These are phyloP conservation scores for Takifugu flavidus DNA, from an alignment of 2,113 vertebrate species.

Conservation along the genomic window DNA sequence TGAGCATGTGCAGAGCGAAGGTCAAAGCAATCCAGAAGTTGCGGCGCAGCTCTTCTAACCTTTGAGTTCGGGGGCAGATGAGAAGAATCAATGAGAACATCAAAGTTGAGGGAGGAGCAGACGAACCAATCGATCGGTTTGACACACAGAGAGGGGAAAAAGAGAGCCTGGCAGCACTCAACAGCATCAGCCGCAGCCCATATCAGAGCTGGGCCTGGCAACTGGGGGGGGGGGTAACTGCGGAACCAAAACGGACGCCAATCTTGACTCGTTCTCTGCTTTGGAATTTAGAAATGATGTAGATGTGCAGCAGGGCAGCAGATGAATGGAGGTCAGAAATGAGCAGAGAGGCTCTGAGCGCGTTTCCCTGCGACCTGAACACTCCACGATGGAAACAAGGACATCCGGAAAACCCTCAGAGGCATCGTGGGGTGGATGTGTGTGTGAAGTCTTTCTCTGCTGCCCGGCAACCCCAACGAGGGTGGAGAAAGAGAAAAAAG, in stretches of 20 bases:
- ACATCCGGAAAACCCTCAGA: conserved; percentile 73
- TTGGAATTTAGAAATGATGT: too few species aligned
- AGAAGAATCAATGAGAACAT: conserved; percentile 70
- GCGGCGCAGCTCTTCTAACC: conserved; percentile 63
- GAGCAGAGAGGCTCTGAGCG: conserved; percentile 48
- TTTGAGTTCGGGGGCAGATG: conserved; percentile 70
- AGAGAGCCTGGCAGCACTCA: conserved; percentile 38
- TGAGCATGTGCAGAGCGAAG: conserved; percentile 70
- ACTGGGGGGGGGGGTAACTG: neutral
- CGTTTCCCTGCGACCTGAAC: conserved; percentile 57
- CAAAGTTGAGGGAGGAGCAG: conserved; percentile 67
- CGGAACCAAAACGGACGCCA: too few species aligned
- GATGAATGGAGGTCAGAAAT: conserved; percentile 51
- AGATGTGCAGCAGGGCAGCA: conserved; percentile 30
- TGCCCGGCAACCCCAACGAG: conserved; percentile 68
- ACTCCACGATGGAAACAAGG: conserved; percentile 73
- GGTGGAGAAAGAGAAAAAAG: neutral
- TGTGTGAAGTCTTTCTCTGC: conserved; percentile 69
- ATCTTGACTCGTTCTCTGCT: too few species aligned
- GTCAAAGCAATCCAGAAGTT: conserved; percentile 72
- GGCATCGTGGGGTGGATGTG: conserved; percentile 66
- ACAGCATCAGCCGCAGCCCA: conserved; percentile 34
- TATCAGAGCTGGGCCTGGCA: conserved; percentile 8
- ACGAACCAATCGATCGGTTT: conserved; percentile 65
- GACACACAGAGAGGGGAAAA: conserved; percentile 50